Conservation (phyloP, 1,140 invertebrate genomes). For the Lepidotrigona ventralis region DNA sequence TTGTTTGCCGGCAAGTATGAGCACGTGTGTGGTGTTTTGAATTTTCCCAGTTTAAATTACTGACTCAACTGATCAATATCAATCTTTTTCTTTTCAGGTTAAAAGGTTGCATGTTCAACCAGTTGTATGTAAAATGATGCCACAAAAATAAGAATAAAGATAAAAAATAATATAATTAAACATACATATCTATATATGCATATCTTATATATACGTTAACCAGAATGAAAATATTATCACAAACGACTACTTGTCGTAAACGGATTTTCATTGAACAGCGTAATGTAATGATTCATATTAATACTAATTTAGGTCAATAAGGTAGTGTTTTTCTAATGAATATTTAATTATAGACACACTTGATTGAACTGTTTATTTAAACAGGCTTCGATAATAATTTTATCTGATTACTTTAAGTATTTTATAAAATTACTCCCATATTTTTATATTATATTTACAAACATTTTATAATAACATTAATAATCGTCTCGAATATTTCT, state of each 20-base stretch:
- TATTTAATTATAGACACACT: background rate
- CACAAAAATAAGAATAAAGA: background rate
- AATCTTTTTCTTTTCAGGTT: background rate
- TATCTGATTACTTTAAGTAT: background rate
- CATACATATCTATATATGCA: background rate
- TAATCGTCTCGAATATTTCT: background rate
- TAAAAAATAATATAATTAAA: background rate
- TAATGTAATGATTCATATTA: slow-evolving; percentile 7
- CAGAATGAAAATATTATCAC: background rate
- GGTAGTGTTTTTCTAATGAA: background rate
- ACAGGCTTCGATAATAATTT: background rate
- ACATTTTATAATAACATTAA: background rate
- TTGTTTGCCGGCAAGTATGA: background rate
- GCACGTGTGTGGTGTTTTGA: background rate
- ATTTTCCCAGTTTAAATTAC: background rate
- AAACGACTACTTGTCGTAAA: background rate
- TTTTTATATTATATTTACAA: background rate
- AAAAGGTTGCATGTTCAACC: background rate
- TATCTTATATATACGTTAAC: background rate
- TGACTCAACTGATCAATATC: background rate
- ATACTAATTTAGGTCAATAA: slow-evolving; percentile 8
- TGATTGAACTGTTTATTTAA: background rate
- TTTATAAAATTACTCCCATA: background rate
- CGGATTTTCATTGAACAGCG: background rate
- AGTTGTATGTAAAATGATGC: slow-evolving; percentile 1